Evolutionary conservation across 2,113 vertebrate genomes (phyloP).

Genomic region (Paralichthys olivaceus): DNA sequence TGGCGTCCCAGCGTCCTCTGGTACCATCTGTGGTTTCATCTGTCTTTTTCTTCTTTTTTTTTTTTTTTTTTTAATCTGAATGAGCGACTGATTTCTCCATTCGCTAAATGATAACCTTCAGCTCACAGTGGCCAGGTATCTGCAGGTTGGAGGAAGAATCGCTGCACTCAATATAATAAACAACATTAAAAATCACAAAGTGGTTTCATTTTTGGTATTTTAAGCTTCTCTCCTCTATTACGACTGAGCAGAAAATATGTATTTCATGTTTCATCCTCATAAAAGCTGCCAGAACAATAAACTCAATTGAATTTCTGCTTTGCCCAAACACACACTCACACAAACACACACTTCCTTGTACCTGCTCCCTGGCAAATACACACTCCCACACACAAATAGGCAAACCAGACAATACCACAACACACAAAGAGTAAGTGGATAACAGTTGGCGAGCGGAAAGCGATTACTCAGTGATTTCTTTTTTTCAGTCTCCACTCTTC

Average conservation of each 20-base stretch:
- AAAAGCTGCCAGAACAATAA: slow-evolving; percentile 48
- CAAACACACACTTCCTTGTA: background rate
- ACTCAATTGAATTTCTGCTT: slow-evolving; percentile 33
- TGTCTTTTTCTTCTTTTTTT: background rate
- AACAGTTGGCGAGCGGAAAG: slow-evolving; percentile 44
- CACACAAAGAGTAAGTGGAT: slow-evolving; percentile 25
- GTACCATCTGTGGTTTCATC: background rate
- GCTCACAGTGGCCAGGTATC: background rate
- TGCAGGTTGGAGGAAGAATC: background rate
- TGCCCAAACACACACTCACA: too few species aligned
- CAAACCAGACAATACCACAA: slow-evolving; percentile 8
- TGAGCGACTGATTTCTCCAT: background rate
- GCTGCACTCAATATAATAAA: background rate
- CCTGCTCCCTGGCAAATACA: slow-evolving; percentile 3
- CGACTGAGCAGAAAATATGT: slow-evolving; percentile 15
- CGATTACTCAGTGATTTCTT: slow-evolving; percentile 59
- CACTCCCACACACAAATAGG: background rate
- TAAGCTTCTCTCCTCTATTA: slow-evolving; percentile 4
- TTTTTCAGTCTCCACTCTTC: slow-evolving; percentile 15
- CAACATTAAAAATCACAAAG: slow-evolving; percentile 15
- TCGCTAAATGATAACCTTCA: background rate
- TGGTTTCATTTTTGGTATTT: background rate
- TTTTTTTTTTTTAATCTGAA: background rate
- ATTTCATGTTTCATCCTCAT: slow-evolving; percentile 31
- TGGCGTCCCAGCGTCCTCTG: background rate